A percentile compares a stretch with the other conserved stretches of the same genome.
phyloP scores from a whole-genome alignment of 2,797 vertebrate species.

The Carcharodon carcharias region DNA sequence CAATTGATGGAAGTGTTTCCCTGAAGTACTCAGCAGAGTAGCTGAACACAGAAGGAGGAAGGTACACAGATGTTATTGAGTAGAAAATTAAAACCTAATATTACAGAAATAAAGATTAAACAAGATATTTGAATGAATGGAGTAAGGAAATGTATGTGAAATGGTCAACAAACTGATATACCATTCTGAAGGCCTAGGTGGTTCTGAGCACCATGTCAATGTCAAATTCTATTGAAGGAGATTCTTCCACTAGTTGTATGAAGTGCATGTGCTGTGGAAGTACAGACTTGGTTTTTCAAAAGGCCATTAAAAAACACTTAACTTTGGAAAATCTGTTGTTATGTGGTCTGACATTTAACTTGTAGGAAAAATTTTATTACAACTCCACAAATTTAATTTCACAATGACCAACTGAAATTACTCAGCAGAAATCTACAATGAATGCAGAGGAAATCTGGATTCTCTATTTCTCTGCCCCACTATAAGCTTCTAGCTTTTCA shows the following conservation, averaged over 20 bases:
- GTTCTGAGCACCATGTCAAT: not conserved
- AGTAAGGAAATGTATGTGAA: not conserved
- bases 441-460: not conserved
- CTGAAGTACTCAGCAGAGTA: not conserved
- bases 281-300: not conserved
- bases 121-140: not conserved
- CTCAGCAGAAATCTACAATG: constrained; percentile 7
- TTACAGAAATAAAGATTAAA: not conserved
- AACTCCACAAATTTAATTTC: not conserved
- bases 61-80: not conserved
- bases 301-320: not conserved
- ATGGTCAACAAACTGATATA: not conserved
- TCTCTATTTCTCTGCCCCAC: not conserved
- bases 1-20: not conserved
- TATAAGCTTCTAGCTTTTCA: constrained; percentile 9
- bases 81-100: not conserved
- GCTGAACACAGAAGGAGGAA: not conserved
- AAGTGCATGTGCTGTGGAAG: not conserved
- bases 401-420: not conserved
- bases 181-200: not conserved
- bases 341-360: constrained; percentile 18
- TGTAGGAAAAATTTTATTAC: not conserved
- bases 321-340: not conserved
- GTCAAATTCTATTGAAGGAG: not conserved
- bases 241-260: not conserved